These are phyloP conservation scores for Rousettus leschenaultii DNA, from an alignment of 2,113 vertebrate species.

Conservation along the genomic window DNA sequence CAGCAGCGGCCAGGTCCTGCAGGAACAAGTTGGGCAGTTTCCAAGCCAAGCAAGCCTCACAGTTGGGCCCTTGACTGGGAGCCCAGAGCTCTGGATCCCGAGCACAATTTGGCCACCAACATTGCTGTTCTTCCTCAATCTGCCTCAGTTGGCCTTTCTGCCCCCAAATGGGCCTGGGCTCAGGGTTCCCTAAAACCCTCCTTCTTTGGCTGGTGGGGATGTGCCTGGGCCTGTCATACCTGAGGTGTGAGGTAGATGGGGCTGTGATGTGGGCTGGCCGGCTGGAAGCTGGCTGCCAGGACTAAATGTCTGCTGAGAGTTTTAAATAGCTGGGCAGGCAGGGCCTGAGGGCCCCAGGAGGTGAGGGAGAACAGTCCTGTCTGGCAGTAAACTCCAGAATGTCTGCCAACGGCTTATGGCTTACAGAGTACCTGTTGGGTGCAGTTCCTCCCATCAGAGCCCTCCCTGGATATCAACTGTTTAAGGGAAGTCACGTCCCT, in stretches of 20 bases:
- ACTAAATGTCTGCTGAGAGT: constrained; percentile 62
- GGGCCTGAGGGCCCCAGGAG: background rate
- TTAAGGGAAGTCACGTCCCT: background rate
- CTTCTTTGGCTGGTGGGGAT: background rate
- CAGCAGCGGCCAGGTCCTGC: background rate
- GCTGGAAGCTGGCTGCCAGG: constrained; percentile 16
- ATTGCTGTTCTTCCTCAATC: background rate
- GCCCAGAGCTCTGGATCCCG: background rate
- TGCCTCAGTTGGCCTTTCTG: background rate
- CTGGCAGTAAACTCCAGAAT: background rate
- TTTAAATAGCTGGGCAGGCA: constrained; percentile 69
- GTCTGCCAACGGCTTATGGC: background rate
- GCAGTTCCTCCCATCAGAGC: background rate
- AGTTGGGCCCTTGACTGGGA: background rate
- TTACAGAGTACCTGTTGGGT: background rate
- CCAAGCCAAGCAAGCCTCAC: background rate
- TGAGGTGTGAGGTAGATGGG: constrained; percentile 57
- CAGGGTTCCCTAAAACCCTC: background rate
- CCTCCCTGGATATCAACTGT: background rate
- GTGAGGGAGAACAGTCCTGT: background rate
- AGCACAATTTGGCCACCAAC: background rate
- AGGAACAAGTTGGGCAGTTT: background rate
- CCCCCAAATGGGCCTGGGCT: background rate
- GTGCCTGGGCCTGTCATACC: background rate
- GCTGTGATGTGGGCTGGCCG: constrained; percentile 28